Evolutionary conservation across 2,888 invertebrate species (phyloP).

Genomic region (Scaptomyza polygonia): DNA sequence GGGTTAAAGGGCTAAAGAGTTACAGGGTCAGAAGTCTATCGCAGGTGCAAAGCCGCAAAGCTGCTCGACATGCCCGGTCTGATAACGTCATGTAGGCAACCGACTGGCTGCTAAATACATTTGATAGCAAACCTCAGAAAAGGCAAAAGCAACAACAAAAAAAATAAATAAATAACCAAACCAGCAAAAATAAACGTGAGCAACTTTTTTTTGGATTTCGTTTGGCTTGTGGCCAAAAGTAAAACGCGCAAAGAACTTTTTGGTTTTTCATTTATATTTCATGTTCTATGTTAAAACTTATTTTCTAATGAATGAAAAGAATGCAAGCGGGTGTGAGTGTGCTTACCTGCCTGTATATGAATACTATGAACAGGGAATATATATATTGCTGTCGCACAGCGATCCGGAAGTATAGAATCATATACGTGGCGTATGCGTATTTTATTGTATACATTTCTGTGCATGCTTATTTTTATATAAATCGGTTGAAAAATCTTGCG

Average conservation of each 20-base stretch:
- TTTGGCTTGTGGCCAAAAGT: slow-evolving; percentile 63
- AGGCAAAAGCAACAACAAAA: slow-evolving; percentile 9
- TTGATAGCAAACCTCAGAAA: slow-evolving; percentile 33
- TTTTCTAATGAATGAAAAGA: slow-evolving; percentile 66
- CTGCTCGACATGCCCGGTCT: slow-evolving; percentile 17
- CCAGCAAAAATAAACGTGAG: slow-evolving; percentile 55
- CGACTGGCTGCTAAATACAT: slow-evolving; percentile 31
- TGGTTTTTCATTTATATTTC: slow-evolving; percentile 9
- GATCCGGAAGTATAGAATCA: slow-evolving; percentile 28
- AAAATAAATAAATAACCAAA: slow-evolving; percentile 1
- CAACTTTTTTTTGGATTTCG: slow-evolving; percentile 29
- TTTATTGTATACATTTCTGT: slow-evolving; percentile 28
- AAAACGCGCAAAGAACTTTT: slow-evolving; percentile 39
- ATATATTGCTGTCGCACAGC: slow-evolving; percentile 46
- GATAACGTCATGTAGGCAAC: slow-evolving; percentile 41
- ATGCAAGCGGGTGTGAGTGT: slow-evolving; percentile 15
- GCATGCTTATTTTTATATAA: slow-evolving; percentile 39
- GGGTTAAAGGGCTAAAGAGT: slow-evolving; percentile 11
- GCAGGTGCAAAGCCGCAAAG: slow-evolving; percentile 2
- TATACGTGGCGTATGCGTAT: slow-evolving; percentile 65
- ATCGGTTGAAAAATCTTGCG: slow-evolving; percentile 24
- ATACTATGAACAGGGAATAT: slow-evolving; percentile 41
- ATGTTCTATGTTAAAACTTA: slow-evolving; percentile 48
- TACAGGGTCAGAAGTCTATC: not conserved
- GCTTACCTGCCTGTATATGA: slow-evolving; percentile 54